Conservation (phyloP, 1,140 invertebrate species). For the Drosophila burlai region DNA sequence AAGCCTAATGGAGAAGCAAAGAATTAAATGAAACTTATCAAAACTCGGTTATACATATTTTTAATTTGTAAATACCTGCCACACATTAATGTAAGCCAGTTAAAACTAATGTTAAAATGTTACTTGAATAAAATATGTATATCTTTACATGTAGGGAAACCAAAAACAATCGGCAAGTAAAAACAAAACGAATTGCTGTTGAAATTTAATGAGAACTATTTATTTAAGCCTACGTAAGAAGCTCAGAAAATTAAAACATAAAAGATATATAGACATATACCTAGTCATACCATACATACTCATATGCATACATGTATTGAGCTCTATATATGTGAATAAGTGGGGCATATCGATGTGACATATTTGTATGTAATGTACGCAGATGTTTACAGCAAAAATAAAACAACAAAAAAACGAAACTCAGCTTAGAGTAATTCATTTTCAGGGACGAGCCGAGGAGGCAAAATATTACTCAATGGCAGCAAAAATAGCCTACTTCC, state of each 20-base stretch:
- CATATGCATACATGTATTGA: constrained; percentile 38
- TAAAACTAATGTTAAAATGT: constrained; percentile 69
- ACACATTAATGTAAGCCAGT: constrained; percentile 45
- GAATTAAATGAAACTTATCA: background rate
- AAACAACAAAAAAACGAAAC: constrained; percentile 38
- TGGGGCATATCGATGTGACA: constrained; percentile 69
- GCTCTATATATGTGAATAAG: constrained; percentile 61
- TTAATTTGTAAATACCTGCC: constrained; percentile 62
- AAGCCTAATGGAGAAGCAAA: constrained; percentile 15
- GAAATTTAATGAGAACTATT: constrained; percentile 30
- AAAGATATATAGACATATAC: constrained; percentile 46
- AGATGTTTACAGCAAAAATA: constrained; percentile 70
- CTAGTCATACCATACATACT: constrained; percentile 47
- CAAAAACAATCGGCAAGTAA: constrained; percentile 18
- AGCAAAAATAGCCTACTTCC: constrained; percentile 24
- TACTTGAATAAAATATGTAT: constrained; percentile 56
- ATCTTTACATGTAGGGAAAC: constrained; percentile 50
- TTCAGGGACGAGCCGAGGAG: constrained; percentile 1
- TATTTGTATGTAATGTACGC: constrained; percentile 76
- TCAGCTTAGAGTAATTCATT: background rate
- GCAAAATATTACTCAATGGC: constrained; percentile 16
- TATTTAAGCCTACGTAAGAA: constrained; percentile 60
- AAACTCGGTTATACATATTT: constrained; percentile 24
- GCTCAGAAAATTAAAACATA: constrained; percentile 50
- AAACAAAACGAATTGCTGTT: constrained; percentile 43